Conservation (phyloP, 2,888 invertebrate genomes). For the Sipha maydis region DNA sequence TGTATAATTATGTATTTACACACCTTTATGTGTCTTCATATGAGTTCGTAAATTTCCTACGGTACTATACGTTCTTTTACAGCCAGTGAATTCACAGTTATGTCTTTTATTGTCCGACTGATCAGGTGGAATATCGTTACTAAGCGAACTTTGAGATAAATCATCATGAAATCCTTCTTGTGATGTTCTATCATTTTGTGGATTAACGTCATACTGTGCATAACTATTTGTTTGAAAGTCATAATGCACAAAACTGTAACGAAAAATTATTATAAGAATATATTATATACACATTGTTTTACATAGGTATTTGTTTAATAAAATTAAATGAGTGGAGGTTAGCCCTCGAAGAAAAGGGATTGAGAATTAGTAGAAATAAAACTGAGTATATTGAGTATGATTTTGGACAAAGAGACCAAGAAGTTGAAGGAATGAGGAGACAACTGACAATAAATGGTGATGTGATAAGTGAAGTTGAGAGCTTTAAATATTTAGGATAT, state of each 20-base stretch:
- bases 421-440: too few species aligned
- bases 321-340: too few species aligned
- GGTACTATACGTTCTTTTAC: slow-evolving; percentile 89
- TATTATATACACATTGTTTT: background rate
- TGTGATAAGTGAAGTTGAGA: too few species aligned
- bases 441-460: too few species aligned
- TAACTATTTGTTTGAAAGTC: slow-evolving; percentile 50
- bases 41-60: slow-evolving; percentile 94
- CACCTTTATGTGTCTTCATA: slow-evolving; percentile 95
- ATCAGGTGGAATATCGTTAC: slow-evolving; percentile 40
- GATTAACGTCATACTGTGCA: slow-evolving; percentile 38
- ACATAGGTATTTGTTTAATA: background rate
- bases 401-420: too few species aligned
- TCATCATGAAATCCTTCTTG: slow-evolving; percentile 56
- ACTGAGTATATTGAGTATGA: too few species aligned
- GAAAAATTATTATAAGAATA: background rate
- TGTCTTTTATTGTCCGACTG: slow-evolving; percentile 75
- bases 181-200: slow-evolving; percentile 22
- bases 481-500: too few species aligned
- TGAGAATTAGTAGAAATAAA: too few species aligned
- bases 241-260: slow-evolving; percentile 54
- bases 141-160: slow-evolving; percentile 58
- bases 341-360: too few species aligned
- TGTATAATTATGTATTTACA: slow-evolving; percentile 47
- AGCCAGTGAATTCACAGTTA: slow-evolving; percentile 88